Evolutionary conservation across 2,888 invertebrate genomes (phyloP).

Genomic region (Frankliniella fusca): DNA sequence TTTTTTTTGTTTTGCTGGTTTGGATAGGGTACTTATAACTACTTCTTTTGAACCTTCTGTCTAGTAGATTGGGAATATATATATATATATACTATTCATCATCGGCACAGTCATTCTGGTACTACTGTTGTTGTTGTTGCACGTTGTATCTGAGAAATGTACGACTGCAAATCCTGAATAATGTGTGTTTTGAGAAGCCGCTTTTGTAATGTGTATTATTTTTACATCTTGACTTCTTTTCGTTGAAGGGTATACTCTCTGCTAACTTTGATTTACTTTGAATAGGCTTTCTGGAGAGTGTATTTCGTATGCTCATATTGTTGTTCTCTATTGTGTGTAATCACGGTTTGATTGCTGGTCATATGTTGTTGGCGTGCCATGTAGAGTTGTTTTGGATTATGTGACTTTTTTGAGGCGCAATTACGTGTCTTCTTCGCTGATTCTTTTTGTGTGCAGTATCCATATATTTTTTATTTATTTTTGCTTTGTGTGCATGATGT

Average conservation of each 20-base stretch:
- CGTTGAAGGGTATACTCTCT: not conserved
- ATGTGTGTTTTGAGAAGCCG: conserved; percentile 1
- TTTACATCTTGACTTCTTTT: not conserved
- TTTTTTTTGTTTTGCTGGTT: not conserved
- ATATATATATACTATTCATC: no score
- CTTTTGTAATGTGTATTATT: conserved; percentile 8
- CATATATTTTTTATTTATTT: no score
- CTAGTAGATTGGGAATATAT: not conserved
- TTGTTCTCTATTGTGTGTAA: not conserved
- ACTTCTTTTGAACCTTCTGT: not conserved
- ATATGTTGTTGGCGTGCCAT: not conserved
- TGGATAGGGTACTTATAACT: not conserved
- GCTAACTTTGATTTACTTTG: not conserved
- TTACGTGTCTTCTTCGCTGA: no score
- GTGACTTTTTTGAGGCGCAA: no score
- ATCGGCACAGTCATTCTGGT: not conserved
- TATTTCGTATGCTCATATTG: not conserved
- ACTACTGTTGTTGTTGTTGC: not conserved
- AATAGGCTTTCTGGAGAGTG: conserved; percentile 9
- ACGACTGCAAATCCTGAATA: not conserved
- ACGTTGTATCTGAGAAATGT: not conserved
- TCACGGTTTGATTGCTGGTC: not conserved
- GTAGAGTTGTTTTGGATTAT: no score
- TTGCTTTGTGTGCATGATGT: no score
- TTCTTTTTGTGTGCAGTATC: no score